Percentiles rank a stretch among this genome's conserved stretches.
Evolutionary conservation across 1,140 invertebrate species (phyloP).

Genomic region (Trialeurodes vaporariorum): DNA sequence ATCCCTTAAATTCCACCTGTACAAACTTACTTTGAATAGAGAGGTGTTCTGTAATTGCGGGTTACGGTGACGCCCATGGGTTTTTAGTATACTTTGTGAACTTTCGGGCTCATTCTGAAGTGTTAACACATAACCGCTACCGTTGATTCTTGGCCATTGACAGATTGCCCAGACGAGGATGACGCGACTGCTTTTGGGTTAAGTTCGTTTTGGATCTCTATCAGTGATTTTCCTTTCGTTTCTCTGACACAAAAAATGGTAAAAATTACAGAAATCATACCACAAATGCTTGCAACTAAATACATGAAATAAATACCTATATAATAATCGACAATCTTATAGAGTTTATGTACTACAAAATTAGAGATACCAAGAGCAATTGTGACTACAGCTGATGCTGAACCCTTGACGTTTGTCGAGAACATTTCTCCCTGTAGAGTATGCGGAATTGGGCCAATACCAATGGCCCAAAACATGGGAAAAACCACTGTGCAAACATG

Average conservation of each 20-base stretch:
- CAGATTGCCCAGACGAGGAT: no score
- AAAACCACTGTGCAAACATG: slow-evolving; percentile 18
- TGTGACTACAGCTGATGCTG: slow-evolving; percentile 23
- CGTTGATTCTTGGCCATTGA: no score
- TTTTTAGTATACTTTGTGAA: no score
- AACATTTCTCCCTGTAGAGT: slow-evolving; percentile 27
- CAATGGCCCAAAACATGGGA: slow-evolving; percentile 22
- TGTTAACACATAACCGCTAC: no score
- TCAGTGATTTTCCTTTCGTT: slow-evolving; percentile 66
- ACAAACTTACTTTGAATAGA: no score
- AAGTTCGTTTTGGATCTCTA: slow-evolving; percentile 63
- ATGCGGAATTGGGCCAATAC: slow-evolving; percentile 26
- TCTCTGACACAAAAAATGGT: slow-evolving; percentile 36
- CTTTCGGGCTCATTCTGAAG: no score
- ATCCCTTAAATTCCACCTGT: no score
- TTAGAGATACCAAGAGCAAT: slow-evolving; percentile 22
- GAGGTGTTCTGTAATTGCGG: no score
- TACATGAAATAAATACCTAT: slow-evolving; percentile 22
- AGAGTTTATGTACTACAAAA: slow-evolving; percentile 25
- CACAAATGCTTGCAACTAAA: slow-evolving; percentile 18
- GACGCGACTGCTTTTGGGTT: no score
- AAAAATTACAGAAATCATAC: slow-evolving; percentile 46
- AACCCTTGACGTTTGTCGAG: slow-evolving; percentile 25
- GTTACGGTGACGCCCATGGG: no score
- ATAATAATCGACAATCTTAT: slow-evolving; percentile 9